Conservation (phyloP, 2,113 vertebrate species). For the Datnioides undecimradiatus region DNA sequence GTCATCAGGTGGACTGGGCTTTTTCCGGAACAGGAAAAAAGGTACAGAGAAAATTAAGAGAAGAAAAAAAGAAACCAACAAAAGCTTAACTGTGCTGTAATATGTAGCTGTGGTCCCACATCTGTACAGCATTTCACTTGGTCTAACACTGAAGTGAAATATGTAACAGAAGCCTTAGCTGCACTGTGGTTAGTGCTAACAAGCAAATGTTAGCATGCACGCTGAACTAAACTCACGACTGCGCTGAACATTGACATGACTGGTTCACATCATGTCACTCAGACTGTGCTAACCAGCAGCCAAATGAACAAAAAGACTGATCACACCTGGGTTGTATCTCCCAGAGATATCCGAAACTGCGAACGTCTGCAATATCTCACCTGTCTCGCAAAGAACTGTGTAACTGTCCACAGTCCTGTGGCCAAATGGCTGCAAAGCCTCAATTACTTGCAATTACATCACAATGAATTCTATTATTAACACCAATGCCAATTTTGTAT, state of each 20-base stretch:
- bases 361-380: too few relatives aligned
- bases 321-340: neutral
- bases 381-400: too few relatives aligned
- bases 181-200: neutral
- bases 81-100: too few relatives aligned
- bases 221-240: neutral
- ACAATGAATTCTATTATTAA: too few relatives aligned
- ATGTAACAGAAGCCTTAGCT: neutral
- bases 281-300: neutral
- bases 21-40: constrained; percentile 32
- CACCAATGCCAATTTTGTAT: too few relatives aligned
- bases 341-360: neutral
- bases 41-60: constrained; percentile 26
- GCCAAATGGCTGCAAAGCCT: too few relatives aligned
- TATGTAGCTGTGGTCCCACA: too few relatives aligned
- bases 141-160: neutral
- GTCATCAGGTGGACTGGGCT: constrained; percentile 39
- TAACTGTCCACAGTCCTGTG: too few relatives aligned
- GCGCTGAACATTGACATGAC: neutral
- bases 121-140: neutral
- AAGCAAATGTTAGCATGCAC: neutral
- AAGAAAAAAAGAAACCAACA: neutral
- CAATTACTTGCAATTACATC: too few relatives aligned
- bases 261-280: neutral
- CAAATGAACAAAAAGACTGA: neutral